Evolutionary conservation across 1,140 invertebrate genomes (phyloP).

Genomic region (Hyposmocoma kahamanoa): DNA sequence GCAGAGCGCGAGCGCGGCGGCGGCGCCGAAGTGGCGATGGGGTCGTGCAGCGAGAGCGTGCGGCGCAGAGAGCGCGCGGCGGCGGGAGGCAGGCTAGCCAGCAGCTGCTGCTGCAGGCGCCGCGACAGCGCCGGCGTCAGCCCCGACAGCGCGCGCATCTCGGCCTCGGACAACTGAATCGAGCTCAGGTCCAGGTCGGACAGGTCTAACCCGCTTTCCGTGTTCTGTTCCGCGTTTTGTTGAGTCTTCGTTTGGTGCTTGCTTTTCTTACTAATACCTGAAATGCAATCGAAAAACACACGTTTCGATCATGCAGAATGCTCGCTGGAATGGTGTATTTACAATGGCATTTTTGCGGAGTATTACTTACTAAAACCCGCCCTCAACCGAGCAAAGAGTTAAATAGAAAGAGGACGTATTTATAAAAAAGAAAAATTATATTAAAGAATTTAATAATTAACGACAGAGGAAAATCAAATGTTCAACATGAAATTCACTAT

Average conservation of each 20-base stretch:
- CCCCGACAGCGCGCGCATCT: slow-evolving; percentile 77
- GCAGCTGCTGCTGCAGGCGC: slow-evolving; percentile 77
- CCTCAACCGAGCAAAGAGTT: too few species aligned
- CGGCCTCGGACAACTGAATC: slow-evolving; percentile 78
- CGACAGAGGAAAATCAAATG: too few species aligned
- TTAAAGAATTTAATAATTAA: not conserved
- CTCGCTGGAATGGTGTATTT: slow-evolving; percentile 58
- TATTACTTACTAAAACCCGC: too few species aligned
- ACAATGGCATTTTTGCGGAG: slow-evolving; percentile 39
- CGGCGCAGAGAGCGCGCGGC: slow-evolving; percentile 76
- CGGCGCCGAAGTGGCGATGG: slow-evolving; percentile 12
- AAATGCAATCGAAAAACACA: slow-evolving; percentile 70
- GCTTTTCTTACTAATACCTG: slow-evolving; percentile 65
- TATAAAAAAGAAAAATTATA: too few species aligned
- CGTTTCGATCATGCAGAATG: slow-evolving; percentile 73
- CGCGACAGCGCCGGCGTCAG: slow-evolving; percentile 78
- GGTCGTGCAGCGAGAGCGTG: slow-evolving; percentile 74
- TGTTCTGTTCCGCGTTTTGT: slow-evolving; percentile 32
- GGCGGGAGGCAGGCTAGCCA: slow-evolving; percentile 77
- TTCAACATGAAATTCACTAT: slow-evolving; percentile 5
- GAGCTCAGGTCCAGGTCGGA: slow-evolving; percentile 78
- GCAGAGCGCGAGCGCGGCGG: slow-evolving; percentile 9
- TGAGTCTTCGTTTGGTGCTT: slow-evolving; percentile 32
- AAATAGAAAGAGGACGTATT: too few species aligned
- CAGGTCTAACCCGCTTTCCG: slow-evolving; percentile 74